Evolutionary conservation across 2,797 vertebrate species (phyloP), one percentile per base, ranked within the genome.

Genomic region (Decapterus maruadsi): DNA sequence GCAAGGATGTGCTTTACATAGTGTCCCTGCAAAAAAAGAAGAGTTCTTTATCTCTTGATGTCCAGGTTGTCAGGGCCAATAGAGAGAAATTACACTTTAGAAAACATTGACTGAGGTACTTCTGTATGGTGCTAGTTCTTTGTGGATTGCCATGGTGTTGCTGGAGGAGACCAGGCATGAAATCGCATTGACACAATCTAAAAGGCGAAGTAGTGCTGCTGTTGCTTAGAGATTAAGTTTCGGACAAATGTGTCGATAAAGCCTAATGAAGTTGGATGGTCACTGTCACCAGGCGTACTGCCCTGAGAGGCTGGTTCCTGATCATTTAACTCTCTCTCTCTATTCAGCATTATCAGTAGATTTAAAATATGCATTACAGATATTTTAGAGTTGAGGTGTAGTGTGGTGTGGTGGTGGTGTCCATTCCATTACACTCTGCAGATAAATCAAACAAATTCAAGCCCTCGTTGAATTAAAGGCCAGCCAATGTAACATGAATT

Each of bases 191-290:
- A 90, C 68, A 69, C 67, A 53, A 48, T 81, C 64, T 77, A 85
- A 92, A 92, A 91, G 88, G 82, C 85, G 80, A 89, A 75, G 58
- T 67, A 75, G 78, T 72, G 6, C 61, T n/a, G 17, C 72, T 82
- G 76, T 83, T 90, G 78, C 85, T 78, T 78, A 58, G 81, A 89
- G 89, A 93, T 90, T 89, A 88, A 82, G 64, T 84, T 87, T 74
- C 65, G 42, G 89, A 90, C 75, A 89, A 88, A 84, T 75, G 64
- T 83, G 86, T 92, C 87, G 43, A 92, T 93, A 87, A 66, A 64
- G 26, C 66, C 79, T 93, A 94, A 93, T 94, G 84, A 94, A 93
- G 88, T 83, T 83, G 85, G 90, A 93, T 92, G 80, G 83, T 75
- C 56, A 63, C 80, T 73, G 81, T 87, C 80, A 84, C 75, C 61